A percentile compares a stretch with the other conserved stretches of the same genome.
Conservation (phyloP, 2,888 invertebrate species). For the Dinocampus coccinellae region DNA sequence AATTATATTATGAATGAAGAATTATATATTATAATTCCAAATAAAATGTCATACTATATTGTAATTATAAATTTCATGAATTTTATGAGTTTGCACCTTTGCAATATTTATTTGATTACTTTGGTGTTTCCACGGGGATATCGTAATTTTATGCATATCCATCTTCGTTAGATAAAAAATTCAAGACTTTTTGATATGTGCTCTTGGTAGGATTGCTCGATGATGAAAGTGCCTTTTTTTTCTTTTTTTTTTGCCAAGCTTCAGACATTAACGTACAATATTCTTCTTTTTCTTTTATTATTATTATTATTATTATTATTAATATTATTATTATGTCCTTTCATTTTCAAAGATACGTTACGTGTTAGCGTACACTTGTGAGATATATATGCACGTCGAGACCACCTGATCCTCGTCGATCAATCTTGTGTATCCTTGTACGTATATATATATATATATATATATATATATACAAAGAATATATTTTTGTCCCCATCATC, state of each 20-base stretch:
- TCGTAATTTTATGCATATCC: no score
- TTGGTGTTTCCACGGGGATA: no score
- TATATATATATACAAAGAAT: not conserved
- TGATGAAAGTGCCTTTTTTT: not conserved
- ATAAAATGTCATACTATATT: no score
- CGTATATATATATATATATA: no score
- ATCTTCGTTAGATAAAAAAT: no score
- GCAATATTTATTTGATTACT: no score
- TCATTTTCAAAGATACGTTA: not conserved
- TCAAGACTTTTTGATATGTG: not conserved
- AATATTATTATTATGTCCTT: not conserved
- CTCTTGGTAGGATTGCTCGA: not conserved
- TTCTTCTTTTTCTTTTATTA: not conserved
- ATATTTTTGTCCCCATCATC: slow-evolving; percentile 2
- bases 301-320: no score
- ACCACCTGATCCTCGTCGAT: not conserved
- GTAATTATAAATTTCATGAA: no score
- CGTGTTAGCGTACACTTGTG: not conserved
- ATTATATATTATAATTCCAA: no score
- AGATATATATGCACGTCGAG: not conserved
- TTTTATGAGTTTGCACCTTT: no score
- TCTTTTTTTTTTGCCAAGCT: no score
- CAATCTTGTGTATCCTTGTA: not conserved
- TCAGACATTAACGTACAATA: not conserved
- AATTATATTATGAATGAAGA: no score